Evolutionary conservation across 2,888 invertebrate species (phyloP), one percentile per base, ranked within the genome.

Genomic region (Acronicta aceris): DNA sequence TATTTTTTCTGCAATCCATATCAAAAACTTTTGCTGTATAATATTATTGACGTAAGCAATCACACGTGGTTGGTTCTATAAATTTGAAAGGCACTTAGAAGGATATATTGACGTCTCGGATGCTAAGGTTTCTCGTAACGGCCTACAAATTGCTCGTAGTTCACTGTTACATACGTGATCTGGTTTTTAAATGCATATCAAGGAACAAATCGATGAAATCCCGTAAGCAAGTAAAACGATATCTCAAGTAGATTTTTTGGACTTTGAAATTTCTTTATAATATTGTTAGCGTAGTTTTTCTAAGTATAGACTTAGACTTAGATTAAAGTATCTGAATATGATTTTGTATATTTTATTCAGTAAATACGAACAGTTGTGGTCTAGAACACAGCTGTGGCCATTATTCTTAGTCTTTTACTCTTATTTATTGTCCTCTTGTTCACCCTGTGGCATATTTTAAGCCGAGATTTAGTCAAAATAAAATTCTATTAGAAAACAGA

Each of bases 91-190:
- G 81, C 78, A 81, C 84, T 84, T 81, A 80, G 65, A 65, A 73
- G 78, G 77, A 87, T 87, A 84, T 85, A 89, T 85, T 77, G 83
- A 83, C 71, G 82, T 72, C 78, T 81, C 64, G 69, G 76, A 81
- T 78, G 78, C 80, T 76, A 80, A 83, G 82, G 79, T 77, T 74
- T 69, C 56, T 55, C 67, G 84, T 85, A 86, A 88, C 83, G 76
- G 85, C 80, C 80, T 84, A 88, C 89, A 87, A 89, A 89, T 89
- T 84, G 86, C 83, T 62, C 67, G 76, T 86, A 87, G 83, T 86
- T 85, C 84, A 83, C 83, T 84, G 83, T 83, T 83, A 79, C 81
- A 79, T 84, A 88, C 89, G 89, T 89, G 89, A 85, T 79, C 78
- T 71, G 88, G 72, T 78, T 89, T 79, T 76, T 64, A 77, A 87